A percentile compares a stretch with the other conserved stretches of the same genome.
These are phyloP conservation scores for Limnothrissa miodon DNA, from an alignment of 2,113 vertebrate species.

Conservation along the genomic window DNA sequence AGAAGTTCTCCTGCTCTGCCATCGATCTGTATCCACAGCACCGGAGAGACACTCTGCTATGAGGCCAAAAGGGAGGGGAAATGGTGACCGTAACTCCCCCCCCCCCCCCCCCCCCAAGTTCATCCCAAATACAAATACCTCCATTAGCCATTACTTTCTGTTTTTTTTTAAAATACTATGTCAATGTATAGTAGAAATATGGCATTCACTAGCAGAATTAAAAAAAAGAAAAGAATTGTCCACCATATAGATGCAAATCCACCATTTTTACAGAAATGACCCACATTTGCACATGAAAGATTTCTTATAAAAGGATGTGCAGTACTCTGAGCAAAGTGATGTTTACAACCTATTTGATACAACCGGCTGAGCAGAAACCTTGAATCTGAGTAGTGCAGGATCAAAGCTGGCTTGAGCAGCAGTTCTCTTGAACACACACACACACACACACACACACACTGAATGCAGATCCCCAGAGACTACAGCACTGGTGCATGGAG, in stretches of 20 bases:
- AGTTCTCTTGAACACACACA: background rate
- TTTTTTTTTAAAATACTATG: background rate
- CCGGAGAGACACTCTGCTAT: background rate
- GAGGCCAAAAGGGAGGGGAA: background rate
- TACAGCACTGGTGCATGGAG: background rate
- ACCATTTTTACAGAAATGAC: background rate
- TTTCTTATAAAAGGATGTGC: background rate
- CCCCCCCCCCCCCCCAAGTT: no score
- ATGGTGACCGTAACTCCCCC: no score
- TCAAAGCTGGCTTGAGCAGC: background rate
- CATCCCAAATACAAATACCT: background rate
- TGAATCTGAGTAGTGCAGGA: background rate
- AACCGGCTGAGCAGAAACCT: slow-evolving; percentile 8
- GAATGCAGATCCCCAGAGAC: background rate
- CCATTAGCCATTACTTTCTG: background rate
- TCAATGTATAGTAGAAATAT: background rate
- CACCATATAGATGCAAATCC: background rate
- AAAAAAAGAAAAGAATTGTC: background rate
- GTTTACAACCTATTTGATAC: background rate
- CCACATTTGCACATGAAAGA: background rate
- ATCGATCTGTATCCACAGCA: slow-evolving; percentile 29
- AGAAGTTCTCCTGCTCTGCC: background rate
- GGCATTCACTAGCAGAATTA: background rate
- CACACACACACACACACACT: background rate
- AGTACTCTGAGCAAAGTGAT: background rate